Evolutionary conservation across 2,797 vertebrate species (phyloP).

Genomic region (Premnoplex brunnescens): DNA sequence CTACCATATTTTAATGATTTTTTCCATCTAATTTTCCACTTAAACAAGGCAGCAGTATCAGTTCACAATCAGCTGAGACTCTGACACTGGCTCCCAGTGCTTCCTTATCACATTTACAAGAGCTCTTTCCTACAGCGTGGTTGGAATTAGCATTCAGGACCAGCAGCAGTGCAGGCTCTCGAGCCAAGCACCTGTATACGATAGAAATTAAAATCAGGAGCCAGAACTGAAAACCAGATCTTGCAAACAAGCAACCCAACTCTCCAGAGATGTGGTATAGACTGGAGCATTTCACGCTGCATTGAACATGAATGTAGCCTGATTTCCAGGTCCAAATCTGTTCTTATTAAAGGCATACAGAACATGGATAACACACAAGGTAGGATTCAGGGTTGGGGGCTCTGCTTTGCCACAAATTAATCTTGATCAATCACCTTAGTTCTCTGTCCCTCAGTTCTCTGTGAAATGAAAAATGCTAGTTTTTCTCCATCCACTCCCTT

Average conservation of each 20-base stretch:
- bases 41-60: conserved; percentile 40
- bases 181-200: conserved; percentile 24
- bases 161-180: not conserved
- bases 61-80: conserved; percentile 44
- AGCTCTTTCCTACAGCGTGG: not conserved
- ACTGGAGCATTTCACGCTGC: conserved; percentile 13
- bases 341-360: not conserved
- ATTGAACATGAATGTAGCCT: not conserved
- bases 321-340: not conserved
- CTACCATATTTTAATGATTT: conserved; percentile 49
- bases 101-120: conserved; percentile 38
- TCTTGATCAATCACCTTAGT: not conserved
- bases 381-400: not conserved
- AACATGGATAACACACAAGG: not conserved
- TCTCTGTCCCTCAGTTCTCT: not conserved
- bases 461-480: not conserved
- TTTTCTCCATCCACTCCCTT: not conserved
- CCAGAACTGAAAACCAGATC: conserved; percentile 33
- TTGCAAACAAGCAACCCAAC: not conserved
- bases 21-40: conserved; percentile 61
- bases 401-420: not conserved
- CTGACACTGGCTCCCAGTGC: conserved; percentile 12
- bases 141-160: conserved; percentile 47
- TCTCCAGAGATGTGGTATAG: not conserved
- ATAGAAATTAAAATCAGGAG: conserved; percentile 53